Evolutionary conservation across 2,888 invertebrate species (phyloP), one percentile per base, ranked within the genome.

Genomic region (Amphipyra berbera): DNA sequence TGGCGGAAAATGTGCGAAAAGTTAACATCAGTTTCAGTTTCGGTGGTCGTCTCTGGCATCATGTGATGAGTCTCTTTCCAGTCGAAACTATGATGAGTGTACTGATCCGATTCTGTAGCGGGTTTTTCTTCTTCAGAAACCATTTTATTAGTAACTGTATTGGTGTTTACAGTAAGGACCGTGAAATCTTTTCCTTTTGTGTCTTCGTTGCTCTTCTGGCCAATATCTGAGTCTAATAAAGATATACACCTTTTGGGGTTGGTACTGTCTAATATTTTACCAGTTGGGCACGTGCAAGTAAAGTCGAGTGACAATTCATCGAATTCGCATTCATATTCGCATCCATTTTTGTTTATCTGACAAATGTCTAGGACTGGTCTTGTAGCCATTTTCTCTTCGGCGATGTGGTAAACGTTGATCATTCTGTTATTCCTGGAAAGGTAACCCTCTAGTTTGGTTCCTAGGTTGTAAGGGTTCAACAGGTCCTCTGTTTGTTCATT

Each of bases 281-380:
- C 95, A 41, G 90, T 86, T 9, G 96, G 96, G 84, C 97, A 97
- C 3, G 89, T 93, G 84, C 97, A 98, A 35, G 88, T 89, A 82
- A 97, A 97, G 50, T 96, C 95, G 59, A 96, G 94, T 27, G 91
- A 88, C 1, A 83, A 82, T 79, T 96, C 96, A 85, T 97, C 96
- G 81, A 97, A 97, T 55, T 92, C 89, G 85, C 97, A 98, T 10
- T 90, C 93, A 73, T 97, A 94, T 72, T 97, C 95, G 82, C 97
- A 98, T 49, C 95, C 91, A 70, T 96, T 95, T 65, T 96, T 96
- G 68, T 96, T 95, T 58, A 96, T 95, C 88, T 96, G 95, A 87
- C 97, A 98, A 61, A 95, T 87, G 88, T 97, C 96, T 21, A 96
- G 87, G 44, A 97, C 95, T 74, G 88, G 95, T 65, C 83, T 87